Evolutionary conservation across 2,113 vertebrate genomes (phyloP).

Genomic region (Eleginops maclovinus): DNA sequence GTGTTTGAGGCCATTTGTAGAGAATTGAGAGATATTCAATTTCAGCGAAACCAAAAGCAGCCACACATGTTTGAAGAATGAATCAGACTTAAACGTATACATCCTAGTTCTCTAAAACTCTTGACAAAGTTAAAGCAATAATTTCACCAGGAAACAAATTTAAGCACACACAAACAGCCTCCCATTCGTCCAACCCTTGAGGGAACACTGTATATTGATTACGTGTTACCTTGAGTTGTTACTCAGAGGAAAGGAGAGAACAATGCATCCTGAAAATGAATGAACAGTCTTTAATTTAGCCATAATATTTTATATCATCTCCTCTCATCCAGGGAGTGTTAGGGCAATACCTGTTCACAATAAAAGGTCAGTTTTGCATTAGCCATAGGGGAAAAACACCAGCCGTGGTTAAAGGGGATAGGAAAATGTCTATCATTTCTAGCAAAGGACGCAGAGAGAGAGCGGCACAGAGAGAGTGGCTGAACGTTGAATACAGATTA

Average conservation of each 20-base stretch:
- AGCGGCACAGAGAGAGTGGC: neutral
- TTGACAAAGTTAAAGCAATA: slow-evolving; percentile 43
- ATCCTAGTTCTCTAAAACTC: slow-evolving; percentile 29
- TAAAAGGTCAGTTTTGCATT: slow-evolving; percentile 48
- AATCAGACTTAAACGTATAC: neutral
- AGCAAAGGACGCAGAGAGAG: slow-evolving; percentile 28
- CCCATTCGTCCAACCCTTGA: slow-evolving; percentile 29
- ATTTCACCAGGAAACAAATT: slow-evolving; percentile 43
- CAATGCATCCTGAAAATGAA: slow-evolving; percentile 10
- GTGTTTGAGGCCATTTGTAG: slow-evolving; percentile 22
- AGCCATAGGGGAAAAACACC: slow-evolving; percentile 39
- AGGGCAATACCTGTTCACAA: slow-evolving; percentile 39
- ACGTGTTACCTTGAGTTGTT: slow-evolving; percentile 26
- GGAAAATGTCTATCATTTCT: slow-evolving; percentile 45
- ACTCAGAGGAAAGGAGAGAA: slow-evolving; percentile 6
- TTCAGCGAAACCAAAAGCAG: slow-evolving; percentile 29
- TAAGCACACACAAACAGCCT: slow-evolving; percentile 36
- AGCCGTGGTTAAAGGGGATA: slow-evolving; percentile 27
- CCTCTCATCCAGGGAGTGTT: slow-evolving; percentile 34
- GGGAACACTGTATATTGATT: slow-evolving; percentile 55
- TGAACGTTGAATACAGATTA: slow-evolving; percentile 65
- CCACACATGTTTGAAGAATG: slow-evolving; percentile 26
- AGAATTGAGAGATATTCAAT: slow-evolving; percentile 31
- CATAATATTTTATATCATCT: slow-evolving; percentile 22
- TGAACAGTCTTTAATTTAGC: slow-evolving; percentile 16